Evolutionary conservation across 2,113 vertebrate genomes (phyloP).

Genomic region (Sterna hirundo): DNA sequence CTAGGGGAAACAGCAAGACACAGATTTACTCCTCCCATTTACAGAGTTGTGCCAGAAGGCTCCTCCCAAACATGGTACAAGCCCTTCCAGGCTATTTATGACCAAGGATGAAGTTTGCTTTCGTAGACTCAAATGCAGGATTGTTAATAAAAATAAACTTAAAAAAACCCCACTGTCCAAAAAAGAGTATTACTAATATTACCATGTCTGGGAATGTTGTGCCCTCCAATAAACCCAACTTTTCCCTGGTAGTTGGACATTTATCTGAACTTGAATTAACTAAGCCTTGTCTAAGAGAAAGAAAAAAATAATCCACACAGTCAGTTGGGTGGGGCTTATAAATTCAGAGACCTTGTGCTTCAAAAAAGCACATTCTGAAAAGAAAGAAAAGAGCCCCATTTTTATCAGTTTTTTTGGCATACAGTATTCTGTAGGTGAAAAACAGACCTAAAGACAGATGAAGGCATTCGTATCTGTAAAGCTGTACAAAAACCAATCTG

Average conservation of each 20-base stretch:
- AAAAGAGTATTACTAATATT: not conserved
- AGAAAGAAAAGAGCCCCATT: not conserved
- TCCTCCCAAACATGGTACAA: not conserved
- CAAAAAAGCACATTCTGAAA: not conserved
- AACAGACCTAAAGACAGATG: not conserved
- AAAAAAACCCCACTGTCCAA: not conserved
- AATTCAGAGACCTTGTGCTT: not conserved
- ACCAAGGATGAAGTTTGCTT: not conserved
- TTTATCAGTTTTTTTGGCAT: not conserved
- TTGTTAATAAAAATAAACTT: not conserved
- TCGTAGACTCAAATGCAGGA: not conserved
- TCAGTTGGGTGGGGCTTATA: not conserved
- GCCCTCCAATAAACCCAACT: not conserved
- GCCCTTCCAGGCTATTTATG: not conserved
- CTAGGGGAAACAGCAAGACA: not conserved
- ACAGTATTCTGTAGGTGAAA: not conserved
- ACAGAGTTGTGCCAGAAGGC: not conserved
- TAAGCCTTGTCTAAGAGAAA: not conserved
- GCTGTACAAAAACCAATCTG: not conserved
- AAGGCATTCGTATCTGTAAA: not conserved
- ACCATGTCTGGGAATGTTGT: not conserved
- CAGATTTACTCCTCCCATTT: not conserved
- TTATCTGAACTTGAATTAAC: not conserved
- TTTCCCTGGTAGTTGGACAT: not conserved
- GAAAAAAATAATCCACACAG: not conserved